Evolutionary conservation across 64 coral and sea anemone genomes (phyloP), one percentile per base, ranked within the genome.

Genomic region (Hydrozoanthus tunicans): DNA sequence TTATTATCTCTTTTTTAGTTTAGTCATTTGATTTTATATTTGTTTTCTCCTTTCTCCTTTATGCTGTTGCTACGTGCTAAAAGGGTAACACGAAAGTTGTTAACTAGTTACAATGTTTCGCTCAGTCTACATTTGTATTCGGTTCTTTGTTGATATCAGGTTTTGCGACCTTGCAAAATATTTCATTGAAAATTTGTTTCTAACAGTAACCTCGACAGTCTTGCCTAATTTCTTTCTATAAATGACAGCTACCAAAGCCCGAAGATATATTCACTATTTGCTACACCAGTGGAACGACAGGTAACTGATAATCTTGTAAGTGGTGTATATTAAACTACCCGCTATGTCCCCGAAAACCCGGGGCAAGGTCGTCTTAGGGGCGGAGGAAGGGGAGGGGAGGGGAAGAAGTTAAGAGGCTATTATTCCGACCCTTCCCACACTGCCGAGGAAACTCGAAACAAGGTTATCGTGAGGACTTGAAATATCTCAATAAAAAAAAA

Each of bases 281-380:
- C 51, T 96, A 96, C 70, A 96, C 95, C 17, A 96, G 95, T 27
- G 95, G 95, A 12, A 96, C 95, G 89, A 96, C 95, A 70, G 95
- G 95, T 96, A 76, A 90, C 0, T 51, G 9, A 53, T 43, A 43
- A 43, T 43, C 32, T 43, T 43, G 32, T 43, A 43, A 43, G 32
- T 43, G 32, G 32, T 43, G 32, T 43, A 43, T 2, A 43, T 43
- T 43, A 43, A 43, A 43, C 32, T 1, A 2, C 32, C 32, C 2
- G 32, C 32, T 43, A 43, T 43, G 32, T 43, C 32, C 32, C 32
- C 32, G 2, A 43, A 2, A 43, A 43, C 32, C 32, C 32, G 32
- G 32, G 32, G 0, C 32, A 43, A 43, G 32, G 32, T 43, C 32
- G 2, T 0, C 2, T 43, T 43, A 43, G 32, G 32, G 32, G 32